phyloP scores from a whole-genome alignment of 2,888 invertebrate species.

The Corbicula japonica region DNA sequence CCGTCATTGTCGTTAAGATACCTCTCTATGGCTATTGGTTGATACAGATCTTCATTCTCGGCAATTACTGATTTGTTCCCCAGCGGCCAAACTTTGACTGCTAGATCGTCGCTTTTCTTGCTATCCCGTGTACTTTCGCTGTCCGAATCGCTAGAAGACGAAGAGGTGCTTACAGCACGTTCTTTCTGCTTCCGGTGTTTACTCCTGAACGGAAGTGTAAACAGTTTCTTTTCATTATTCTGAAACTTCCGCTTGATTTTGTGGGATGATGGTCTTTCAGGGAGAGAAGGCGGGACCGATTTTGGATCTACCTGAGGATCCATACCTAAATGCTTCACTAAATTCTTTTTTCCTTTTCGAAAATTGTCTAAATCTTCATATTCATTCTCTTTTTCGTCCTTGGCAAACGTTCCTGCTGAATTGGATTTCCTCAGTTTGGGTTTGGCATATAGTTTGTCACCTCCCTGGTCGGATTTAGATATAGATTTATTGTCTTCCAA shows the following conservation, averaged over 20 bases:
- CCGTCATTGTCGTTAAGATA: constrained; percentile 55
- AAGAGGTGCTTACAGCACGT: constrained; percentile 56
- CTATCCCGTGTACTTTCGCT: constrained; percentile 37
- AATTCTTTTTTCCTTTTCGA: constrained; percentile 64
- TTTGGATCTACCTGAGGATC: constrained; percentile 62
- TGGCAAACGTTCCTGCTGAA: constrained; percentile 46
- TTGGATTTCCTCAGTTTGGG: constrained; percentile 46
- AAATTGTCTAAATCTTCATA: constrained; percentile 76
- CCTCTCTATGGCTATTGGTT: constrained; percentile 55
- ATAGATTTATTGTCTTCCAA: constrained; percentile 23
- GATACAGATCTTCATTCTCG: constrained; percentile 59
- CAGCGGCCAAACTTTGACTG: constrained; percentile 65
- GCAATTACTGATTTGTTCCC: constrained; percentile 58
- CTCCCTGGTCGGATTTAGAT: background rate
- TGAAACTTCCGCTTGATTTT: constrained; percentile 57
- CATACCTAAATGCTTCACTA: constrained; percentile 71
- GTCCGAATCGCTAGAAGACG: constrained; percentile 66
- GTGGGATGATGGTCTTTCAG: constrained; percentile 66
- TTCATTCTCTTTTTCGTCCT: constrained; percentile 67
- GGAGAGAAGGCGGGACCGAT: constrained; percentile 69
- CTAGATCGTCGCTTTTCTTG: constrained; percentile 41
- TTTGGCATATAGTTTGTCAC: background rate
- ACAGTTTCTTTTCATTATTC: constrained; percentile 51
- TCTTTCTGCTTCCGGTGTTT: constrained; percentile 57
- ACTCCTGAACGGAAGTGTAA: constrained; percentile 63